These are phyloP conservation scores for Nothoprocta pentlandii DNA, from an alignment of 2,113 vertebrate genomes.

Conservation along the genomic window DNA sequence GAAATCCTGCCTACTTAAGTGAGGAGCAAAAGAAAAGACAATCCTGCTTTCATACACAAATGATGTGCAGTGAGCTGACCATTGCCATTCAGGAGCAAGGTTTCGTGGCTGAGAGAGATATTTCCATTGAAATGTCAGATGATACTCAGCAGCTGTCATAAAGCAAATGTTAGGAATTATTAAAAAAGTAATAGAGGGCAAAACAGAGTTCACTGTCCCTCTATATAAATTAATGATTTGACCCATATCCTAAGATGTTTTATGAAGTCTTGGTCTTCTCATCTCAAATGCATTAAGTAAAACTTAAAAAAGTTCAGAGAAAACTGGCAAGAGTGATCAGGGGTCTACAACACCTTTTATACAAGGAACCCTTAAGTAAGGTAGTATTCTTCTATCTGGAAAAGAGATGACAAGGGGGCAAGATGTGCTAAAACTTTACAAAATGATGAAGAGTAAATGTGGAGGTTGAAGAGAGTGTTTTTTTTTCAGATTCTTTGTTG, in stretches of 20 bases:
- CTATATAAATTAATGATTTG: background rate
- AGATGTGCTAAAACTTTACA: background rate
- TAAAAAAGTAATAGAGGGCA: background rate
- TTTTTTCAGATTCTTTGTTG: background rate
- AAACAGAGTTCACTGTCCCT: background rate
- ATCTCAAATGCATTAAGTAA: background rate
- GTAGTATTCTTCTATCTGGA: background rate
- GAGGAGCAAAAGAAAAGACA: background rate
- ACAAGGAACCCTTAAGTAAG: background rate
- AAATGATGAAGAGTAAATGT: background rate
- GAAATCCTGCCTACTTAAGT: background rate
- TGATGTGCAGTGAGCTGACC: background rate
- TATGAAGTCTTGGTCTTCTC: background rate
- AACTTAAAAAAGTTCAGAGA: background rate
- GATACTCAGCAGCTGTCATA: background rate
- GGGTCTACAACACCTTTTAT: slow-evolving; percentile 14
- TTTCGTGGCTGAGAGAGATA: background rate
- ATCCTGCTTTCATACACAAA: background rate
- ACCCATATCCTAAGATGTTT: background rate
- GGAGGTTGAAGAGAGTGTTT: background rate
- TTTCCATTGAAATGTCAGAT: background rate
- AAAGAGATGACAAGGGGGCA: background rate
- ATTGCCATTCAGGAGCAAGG: background rate
- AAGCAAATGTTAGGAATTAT: background rate
- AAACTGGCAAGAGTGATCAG: background rate